Evolutionary conservation across 2,113 vertebrate genomes (phyloP).

Genomic region (Actenoides lindsayi): DNA sequence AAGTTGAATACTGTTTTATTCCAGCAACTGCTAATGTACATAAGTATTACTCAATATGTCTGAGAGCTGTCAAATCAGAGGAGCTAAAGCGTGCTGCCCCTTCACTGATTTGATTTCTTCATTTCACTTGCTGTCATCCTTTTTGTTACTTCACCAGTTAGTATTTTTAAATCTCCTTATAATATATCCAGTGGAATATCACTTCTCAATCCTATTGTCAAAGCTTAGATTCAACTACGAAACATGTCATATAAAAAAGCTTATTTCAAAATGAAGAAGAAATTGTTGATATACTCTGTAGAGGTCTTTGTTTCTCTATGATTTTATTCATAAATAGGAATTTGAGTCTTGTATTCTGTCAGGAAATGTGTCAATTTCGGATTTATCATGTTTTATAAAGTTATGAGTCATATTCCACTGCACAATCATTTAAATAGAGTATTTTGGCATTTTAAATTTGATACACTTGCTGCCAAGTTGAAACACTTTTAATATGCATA

Average conservation of each 20-base stretch:
- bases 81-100: background rate
- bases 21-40: background rate
- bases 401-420: background rate
- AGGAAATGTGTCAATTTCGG: conserved; percentile 12
- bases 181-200: background rate
- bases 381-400: background rate
- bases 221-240: background rate
- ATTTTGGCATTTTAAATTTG: conserved; percentile 8
- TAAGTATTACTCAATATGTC: background rate
- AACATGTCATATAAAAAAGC: background rate
- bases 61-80: background rate
- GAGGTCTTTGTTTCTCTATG: background rate
- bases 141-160: background rate
- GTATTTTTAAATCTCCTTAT: background rate
- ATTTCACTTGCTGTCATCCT: background rate
- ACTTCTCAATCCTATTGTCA: background rate
- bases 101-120: background rate
- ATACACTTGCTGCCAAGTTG: background rate
- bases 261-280: background rate
- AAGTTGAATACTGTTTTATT: background rate
- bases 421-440: background rate
- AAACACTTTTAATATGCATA: background rate
- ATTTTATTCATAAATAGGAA: background rate
- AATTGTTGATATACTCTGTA: background rate
- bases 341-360: background rate